Evolutionary conservation across 2,113 vertebrate species (phyloP).

Genomic region (Sinocyclocheilus rhinocerous): DNA sequence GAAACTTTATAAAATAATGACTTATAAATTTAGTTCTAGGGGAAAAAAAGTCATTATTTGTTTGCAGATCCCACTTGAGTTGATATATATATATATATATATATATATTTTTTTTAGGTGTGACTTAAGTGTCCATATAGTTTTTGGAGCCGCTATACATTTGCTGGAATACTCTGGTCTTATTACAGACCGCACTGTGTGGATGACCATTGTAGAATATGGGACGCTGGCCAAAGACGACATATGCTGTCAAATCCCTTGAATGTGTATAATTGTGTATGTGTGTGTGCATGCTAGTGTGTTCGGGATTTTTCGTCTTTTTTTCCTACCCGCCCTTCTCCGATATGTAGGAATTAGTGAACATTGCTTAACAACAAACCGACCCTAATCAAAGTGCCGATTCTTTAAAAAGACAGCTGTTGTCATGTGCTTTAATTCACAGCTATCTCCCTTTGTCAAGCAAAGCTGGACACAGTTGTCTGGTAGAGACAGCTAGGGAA

Average conservation of each 20-base stretch:
- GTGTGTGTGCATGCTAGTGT: constrained; percentile 60
- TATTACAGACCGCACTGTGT: constrained; percentile 54
- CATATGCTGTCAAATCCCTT: constrained; percentile 67
- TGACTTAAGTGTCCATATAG: neutral
- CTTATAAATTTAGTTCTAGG: neutral
- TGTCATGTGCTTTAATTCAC: constrained; percentile 79
- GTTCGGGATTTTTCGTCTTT: constrained; percentile 60
- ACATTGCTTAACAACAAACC: constrained; percentile 71
- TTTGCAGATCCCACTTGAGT: neutral
- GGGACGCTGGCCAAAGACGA: constrained; percentile 70
- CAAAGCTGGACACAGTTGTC: constrained; percentile 68
- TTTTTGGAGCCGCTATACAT: constrained; percentile 40
- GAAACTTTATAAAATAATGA: neutral
- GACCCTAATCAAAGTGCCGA: constrained; percentile 80
- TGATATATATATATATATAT: neutral
- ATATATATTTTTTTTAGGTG: neutral
- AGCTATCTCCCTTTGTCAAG: constrained; percentile 70
- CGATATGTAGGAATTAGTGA: constrained; percentile 78
- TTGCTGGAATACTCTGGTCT: constrained; percentile 63
- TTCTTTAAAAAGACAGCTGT: constrained; percentile 83
- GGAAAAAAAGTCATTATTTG: neutral
- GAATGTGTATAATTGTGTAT: constrained; percentile 57
- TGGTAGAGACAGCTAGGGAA: constrained; percentile 66
- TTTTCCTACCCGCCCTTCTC: constrained; percentile 71
- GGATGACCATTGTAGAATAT: constrained; percentile 62